Evolutionary conservation across 2,113 vertebrate genomes (phyloP).

Genomic region (Heliornis fulica): DNA sequence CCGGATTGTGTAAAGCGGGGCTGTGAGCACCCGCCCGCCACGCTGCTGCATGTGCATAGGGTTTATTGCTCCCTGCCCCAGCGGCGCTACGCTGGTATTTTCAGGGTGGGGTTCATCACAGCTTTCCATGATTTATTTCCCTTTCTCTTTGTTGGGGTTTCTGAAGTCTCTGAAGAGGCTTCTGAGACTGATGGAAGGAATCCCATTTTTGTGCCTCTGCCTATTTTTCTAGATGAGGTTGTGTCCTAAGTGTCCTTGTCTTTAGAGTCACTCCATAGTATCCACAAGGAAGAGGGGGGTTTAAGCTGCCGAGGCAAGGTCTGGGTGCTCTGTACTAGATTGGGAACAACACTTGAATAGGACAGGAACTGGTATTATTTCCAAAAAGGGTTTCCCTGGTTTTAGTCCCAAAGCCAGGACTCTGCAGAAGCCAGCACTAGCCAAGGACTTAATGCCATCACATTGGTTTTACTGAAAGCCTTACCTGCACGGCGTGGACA

Average conservation of each 20-base stretch:
- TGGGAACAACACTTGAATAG: not conserved
- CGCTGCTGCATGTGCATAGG: conserved; percentile 37
- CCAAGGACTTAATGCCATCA: not conserved
- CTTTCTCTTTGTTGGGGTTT: not conserved
- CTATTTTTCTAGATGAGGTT: not conserved
- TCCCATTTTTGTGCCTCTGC: not conserved
- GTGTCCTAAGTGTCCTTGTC: not conserved
- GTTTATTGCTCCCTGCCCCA: conserved; percentile 19
- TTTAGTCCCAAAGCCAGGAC: not conserved
- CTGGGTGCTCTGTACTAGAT: not conserved
- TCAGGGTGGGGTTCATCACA: conserved; percentile 47
- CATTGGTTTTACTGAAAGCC: not conserved
- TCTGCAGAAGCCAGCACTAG: not conserved
- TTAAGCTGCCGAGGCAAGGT: not conserved
- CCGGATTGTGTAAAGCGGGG: conserved; percentile 47
- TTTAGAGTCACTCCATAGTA: not conserved
- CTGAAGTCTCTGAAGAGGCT: not conserved
- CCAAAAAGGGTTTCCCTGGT: too few species aligned
- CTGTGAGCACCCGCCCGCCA: not conserved
- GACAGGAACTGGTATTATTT: not conserved
- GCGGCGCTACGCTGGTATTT: not conserved
- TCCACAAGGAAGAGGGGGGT: not conserved
- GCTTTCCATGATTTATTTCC: conserved; percentile 29
- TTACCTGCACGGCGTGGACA: not conserved
- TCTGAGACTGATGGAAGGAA: not conserved